A percentile compares a stretch with the other conserved stretches of the same genome.
Evolutionary conservation across 1,140 invertebrate genomes (phyloP).

Genomic region (Leguminivora glycinivorella): DNA sequence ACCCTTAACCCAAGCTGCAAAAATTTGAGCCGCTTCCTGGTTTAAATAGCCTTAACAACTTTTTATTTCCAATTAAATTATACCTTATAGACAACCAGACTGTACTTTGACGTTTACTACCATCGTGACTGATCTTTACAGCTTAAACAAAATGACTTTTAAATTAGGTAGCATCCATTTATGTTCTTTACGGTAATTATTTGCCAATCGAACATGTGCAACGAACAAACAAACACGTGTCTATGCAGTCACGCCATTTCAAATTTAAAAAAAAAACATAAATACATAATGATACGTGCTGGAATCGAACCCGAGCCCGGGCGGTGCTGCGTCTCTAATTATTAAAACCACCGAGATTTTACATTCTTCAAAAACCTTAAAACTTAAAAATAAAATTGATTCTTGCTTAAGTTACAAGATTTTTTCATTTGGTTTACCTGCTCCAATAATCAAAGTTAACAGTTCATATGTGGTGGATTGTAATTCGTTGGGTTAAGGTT

Average conservation of each 20-base stretch:
- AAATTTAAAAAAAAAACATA: not conserved
- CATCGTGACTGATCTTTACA: not conserved
- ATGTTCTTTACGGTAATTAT: not conserved
- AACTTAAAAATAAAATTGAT: not conserved
- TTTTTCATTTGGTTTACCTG: not conserved
- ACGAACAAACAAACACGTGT: slow-evolving; percentile 8
- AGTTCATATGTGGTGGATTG: not conserved
- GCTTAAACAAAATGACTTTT: not conserved
- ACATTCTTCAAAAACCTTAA: not conserved
- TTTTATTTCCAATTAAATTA: too few relatives aligned
- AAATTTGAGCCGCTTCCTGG: too few relatives aligned
- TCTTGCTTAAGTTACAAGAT: not conserved
- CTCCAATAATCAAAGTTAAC: not conserved
- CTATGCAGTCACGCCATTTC: slow-evolving; percentile 9
- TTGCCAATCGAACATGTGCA: slow-evolving; percentile 8
- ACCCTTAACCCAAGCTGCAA: too few relatives aligned
- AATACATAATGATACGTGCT: slow-evolving; percentile 49
- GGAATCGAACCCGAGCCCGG: slow-evolving; percentile 41
- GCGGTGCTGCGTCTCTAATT: slow-evolving; percentile 52
- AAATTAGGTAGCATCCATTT: not conserved
- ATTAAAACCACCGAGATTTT: slow-evolving; percentile 30
- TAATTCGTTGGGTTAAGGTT: not conserved
- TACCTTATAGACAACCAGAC: too few relatives aligned
- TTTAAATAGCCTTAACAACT: too few relatives aligned
- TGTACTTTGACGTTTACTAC: too few relatives aligned